Conservation (phyloP, 1,140 invertebrate genomes). For the Schlechtendalia chinensis region DNA sequence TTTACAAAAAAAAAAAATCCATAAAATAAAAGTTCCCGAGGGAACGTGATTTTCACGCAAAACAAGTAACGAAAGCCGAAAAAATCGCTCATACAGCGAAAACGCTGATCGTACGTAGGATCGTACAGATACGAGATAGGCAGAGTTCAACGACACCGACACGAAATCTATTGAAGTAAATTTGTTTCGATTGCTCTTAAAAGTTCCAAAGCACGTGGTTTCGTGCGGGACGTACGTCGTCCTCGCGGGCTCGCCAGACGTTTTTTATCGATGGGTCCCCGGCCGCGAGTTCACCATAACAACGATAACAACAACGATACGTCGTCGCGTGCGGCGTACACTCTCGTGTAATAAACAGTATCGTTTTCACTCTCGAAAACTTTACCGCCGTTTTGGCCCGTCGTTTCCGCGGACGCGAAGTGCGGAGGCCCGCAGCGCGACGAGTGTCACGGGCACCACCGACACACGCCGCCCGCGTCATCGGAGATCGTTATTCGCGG, state of each 20-base stretch:
- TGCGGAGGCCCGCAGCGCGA: not conserved
- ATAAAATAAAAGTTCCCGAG: too few relatives aligned
- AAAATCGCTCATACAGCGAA: too few relatives aligned
- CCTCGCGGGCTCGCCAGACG: too few relatives aligned
- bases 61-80: too few relatives aligned
- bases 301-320: not conserved
- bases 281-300: not conserved
- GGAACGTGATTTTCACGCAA: too few relatives aligned
- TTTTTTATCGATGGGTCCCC: not conserved
- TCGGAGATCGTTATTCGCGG: not conserved
- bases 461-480: not conserved
- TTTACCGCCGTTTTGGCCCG: slow-evolving; percentile 7
- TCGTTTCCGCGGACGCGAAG: not conserved
- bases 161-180: too few relatives aligned
- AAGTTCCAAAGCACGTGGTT: not conserved
- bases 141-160: too few relatives aligned
- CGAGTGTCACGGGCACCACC: not conserved
- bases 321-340: not conserved
- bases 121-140: too few relatives aligned
- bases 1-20: too few relatives aligned
- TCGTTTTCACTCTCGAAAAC: slow-evolving; percentile 7
- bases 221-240: not conserved
- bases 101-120: too few relatives aligned
- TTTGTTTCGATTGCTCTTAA: too few relatives aligned
- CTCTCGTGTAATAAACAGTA: not conserved